Conservation (phyloP, 2,888 invertebrate species). For the Parasteatoda lunata region DNA sequence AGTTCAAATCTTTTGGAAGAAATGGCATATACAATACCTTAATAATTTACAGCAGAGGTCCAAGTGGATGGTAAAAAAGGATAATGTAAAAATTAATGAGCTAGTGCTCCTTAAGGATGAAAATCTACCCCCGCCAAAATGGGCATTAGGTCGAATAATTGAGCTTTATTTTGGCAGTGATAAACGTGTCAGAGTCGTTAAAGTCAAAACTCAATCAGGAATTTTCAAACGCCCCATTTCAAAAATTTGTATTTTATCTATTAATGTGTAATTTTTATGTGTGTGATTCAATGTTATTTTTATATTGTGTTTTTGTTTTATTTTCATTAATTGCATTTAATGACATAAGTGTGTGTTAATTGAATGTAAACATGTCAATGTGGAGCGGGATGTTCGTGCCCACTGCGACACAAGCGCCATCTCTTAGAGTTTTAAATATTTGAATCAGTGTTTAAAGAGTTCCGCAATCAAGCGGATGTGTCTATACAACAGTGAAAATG, state of each 20-base stretch:
- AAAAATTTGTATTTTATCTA: background rate
- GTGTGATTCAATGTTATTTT: background rate
- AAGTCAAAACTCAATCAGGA: background rate
- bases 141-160: background rate
- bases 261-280: background rate
- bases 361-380: no score
- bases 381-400: no score
- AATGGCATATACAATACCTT: no score
- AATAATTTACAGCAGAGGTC: background rate
- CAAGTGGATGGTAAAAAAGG: background rate
- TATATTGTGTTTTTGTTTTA: no score
- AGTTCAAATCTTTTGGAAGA: background rate
- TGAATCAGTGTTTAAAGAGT: no score
- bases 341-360: no score
- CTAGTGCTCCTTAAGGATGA: background rate
- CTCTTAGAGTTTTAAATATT: no score
- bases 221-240: background rate
- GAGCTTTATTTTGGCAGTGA: no score
- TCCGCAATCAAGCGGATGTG: no score
- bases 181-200: background rate
- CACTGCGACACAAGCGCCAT: no score
- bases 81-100: background rate
- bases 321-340: no score
- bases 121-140: background rate
- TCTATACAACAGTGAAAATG: no score